A percentile compares a stretch with the other conserved stretches of the same genome.
These are phyloP conservation scores for Stenodema calcarata DNA, from an alignment of 2,888 invertebrate species.

Conservation along the genomic window DNA sequence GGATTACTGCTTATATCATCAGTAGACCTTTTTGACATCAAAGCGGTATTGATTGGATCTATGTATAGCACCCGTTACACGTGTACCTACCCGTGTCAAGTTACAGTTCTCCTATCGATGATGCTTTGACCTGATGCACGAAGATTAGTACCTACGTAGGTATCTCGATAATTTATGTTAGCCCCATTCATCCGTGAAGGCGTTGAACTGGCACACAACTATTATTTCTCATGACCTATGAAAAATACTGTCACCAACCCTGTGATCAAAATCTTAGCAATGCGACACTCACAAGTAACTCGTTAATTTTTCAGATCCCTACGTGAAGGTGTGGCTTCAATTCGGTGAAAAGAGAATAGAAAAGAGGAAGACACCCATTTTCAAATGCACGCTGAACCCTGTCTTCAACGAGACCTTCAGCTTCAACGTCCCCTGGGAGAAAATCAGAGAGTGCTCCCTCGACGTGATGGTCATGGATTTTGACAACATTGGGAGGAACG, in stretches of 20 bases:
- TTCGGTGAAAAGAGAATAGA: slow-evolving; percentile 94
- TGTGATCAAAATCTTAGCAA: not conserved
- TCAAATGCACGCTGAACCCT: slow-evolving; percentile 92
- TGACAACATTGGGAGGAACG: slow-evolving; percentile 93
- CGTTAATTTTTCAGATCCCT: slow-evolving; percentile 78
- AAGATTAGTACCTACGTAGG: no score
- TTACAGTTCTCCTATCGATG: no score
- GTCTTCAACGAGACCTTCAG: slow-evolving; percentile 95
- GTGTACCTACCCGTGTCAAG: no score
- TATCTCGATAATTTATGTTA: no score
- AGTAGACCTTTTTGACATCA: no score
- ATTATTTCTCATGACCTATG: not conserved
- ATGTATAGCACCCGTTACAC: no score
- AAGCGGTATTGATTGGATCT: no score
- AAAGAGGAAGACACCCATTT: slow-evolving; percentile 93
- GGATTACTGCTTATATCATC: no score
- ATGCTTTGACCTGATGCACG: no score
- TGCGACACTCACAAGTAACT: not conserved
- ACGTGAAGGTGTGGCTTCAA: slow-evolving; percentile 97
- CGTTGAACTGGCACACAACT: no score
- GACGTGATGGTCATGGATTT: slow-evolving; percentile 97
- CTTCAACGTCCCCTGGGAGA: slow-evolving; percentile 96
- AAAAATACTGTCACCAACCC: not conserved
- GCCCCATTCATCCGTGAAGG: no score
- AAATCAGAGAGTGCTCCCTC: slow-evolving; percentile 91